A percentile compares a stretch with the other conserved stretches of the same genome.
Evolutionary conservation across 2,888 invertebrate species (phyloP).

Genomic region (Ornithoptera priamus): DNA sequence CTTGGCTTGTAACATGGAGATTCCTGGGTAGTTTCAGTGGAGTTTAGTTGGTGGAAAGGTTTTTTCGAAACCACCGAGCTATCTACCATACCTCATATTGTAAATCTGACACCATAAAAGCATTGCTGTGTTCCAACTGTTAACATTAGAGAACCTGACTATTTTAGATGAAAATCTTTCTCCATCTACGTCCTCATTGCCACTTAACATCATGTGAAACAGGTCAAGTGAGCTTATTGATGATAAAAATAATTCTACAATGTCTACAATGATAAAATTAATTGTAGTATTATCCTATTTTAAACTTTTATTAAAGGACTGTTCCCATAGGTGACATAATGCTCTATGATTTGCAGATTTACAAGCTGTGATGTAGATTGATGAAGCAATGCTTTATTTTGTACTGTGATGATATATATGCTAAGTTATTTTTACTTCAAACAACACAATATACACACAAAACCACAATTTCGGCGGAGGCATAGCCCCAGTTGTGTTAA

Average conservation of each 20-base stretch:
- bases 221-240: too few relatives aligned
- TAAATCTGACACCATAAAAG: too few relatives aligned
- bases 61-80: too few relatives aligned
- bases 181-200: too few relatives aligned
- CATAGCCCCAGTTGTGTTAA: constrained; percentile 47
- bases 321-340: constrained; percentile 40
- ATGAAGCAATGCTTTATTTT: constrained; percentile 77
- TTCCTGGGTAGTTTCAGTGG: too few relatives aligned
- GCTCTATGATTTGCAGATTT: constrained; percentile 55
- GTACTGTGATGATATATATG: constrained; percentile 74
- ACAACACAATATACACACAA: constrained; percentile 20
- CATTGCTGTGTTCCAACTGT: too few relatives aligned
- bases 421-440: constrained; percentile 54
- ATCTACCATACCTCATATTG: too few relatives aligned
- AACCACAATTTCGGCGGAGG: constrained; percentile 36
- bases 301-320: constrained; percentile 35
- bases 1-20: too few relatives aligned
- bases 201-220: too few relatives aligned
- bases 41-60: too few relatives aligned
- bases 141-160: too few relatives aligned
- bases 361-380: constrained; percentile 76
- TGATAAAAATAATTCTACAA: not conserved
- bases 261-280: not conserved
- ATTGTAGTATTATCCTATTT: not conserved
- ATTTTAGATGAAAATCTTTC: too few relatives aligned